phyloP scores from a whole-genome alignment of 2,888 invertebrate genomes.

The Pristionchus japonicus region DNA sequence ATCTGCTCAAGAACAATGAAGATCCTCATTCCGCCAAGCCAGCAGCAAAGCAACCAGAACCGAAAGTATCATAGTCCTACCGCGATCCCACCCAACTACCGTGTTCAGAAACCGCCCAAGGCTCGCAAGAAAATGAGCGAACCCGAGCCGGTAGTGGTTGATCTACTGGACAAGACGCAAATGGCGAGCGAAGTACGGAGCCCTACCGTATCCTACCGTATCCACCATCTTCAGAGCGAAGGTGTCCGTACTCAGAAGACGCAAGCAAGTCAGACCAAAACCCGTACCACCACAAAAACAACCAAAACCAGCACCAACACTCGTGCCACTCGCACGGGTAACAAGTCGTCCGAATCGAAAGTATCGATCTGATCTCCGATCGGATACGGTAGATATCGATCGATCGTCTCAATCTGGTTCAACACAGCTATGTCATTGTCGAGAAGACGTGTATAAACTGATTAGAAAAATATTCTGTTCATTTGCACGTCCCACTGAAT shows the following conservation, averaged over 20 bases:
- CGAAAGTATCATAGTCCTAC: not conserved
- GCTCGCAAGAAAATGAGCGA: conserved; percentile 18
- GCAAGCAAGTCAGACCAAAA: not conserved
- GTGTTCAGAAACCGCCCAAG: conserved; percentile 14
- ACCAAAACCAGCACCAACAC: not conserved
- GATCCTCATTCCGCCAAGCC: not conserved
- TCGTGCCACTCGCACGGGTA: not conserved
- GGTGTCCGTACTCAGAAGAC: not conserved
- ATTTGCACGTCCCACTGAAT: not conserved
- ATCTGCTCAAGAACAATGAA: not conserved
- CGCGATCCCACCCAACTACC: not conserved
- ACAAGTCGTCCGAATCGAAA: not conserved
- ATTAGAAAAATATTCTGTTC: not conserved
- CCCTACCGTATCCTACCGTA: not conserved
- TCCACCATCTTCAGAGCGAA: not conserved
- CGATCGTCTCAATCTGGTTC: not conserved
- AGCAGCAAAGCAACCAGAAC: not conserved
- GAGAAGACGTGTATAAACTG: not conserved
- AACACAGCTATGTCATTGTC: not conserved
- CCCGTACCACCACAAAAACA: not conserved
- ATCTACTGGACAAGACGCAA: conserved; percentile 29
- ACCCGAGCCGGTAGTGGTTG: not conserved
- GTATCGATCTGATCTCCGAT: conserved; percentile 3
- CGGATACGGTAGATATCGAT: not conserved
- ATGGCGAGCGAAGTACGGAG: not conserved